Percentiles rank a stretch among this genome's conserved stretches.
phyloP scores from a whole-genome alignment of 2,888 invertebrate genomes.

The Chymomyza amoena region DNA sequence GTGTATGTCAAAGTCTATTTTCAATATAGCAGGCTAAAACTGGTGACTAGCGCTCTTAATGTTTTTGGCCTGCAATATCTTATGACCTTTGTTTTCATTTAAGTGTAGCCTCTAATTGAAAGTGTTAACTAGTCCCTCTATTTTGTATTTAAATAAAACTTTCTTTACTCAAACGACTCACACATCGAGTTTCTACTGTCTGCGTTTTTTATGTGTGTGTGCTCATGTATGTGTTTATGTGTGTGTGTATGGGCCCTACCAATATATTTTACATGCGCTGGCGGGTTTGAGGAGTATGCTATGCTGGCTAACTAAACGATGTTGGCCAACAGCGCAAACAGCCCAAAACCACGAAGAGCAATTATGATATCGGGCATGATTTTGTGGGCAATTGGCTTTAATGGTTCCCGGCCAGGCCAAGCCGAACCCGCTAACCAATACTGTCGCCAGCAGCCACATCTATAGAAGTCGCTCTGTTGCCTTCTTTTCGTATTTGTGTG shows the following conservation, averaged over 20 bases:
- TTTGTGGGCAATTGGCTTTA: conserved; percentile 72
- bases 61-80: no score
- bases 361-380: conserved; percentile 73
- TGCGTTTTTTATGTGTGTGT: not conserved
- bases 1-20: no score
- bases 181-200: not conserved
- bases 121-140: no score
- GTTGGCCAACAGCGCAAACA: conserved; percentile 33
- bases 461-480: not conserved
- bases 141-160: no score
- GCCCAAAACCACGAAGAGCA: conserved; percentile 66
- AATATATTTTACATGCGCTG: conserved; percentile 60
- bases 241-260: conserved; percentile 27
- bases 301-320: conserved; percentile 54
- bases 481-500: not conserved
- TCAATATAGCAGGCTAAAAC: no score
- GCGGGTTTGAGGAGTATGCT: conserved; percentile 40
- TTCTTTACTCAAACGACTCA: no score
- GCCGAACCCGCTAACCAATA: conserved; percentile 26
- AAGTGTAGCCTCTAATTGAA: no score
- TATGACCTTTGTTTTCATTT: no score
- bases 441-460: conserved; percentile 38
- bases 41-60: no score
- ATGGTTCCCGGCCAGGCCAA: conserved; percentile 49
- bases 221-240: not conserved